Evolutionary conservation across 2,888 invertebrate species (phyloP), one percentile per base, ranked within the genome.

Genomic region (Camponotus fellah): DNA sequence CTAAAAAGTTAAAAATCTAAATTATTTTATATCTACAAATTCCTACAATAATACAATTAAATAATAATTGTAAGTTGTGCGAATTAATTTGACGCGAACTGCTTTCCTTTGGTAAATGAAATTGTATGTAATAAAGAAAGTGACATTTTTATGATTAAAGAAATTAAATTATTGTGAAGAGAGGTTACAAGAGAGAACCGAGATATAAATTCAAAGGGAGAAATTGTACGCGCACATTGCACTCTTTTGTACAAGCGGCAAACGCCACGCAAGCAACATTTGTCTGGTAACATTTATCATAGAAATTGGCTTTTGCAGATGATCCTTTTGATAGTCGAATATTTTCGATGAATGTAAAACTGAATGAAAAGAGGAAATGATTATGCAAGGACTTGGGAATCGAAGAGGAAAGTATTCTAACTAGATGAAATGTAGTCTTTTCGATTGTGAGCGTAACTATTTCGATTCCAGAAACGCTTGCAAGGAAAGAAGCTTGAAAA

Each of bases 381-480:
- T 80, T 80, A 79, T 26, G 49, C 43, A 58, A 56, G 32, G 14
- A 26, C 58, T 68, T 56, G 32, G 4, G 69, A 4, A 71, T 71
- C 79, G 60, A 79, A 79, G 71, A 14, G 58, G 49, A 49, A 5
- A 10, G 12, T 21, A n/a, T n/a, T n/a, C 21, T 21, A 62, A 14
- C 32, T 32, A 58, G 21, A n/a, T 32, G 40, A 56, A 40, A 40
- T 68, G 12, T 5, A 68, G 32, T 34, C 58, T 58, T 53, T 53
- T n/a, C 8, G 43, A 40, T 26, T 58, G 77, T 26, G 14, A 21
- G 66, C 34, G 60, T 58, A 69, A 82, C 87, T 82, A 82, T 84
- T 80, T 76, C 75, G 87, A 87, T 87, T 87, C 60, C 64, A 71
- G 68, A 56, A 66, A 82, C 75, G 80, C 71, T 80, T 58, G 56